phyloP scores from a whole-genome alignment of 1,140 invertebrate genomes.

The Ceratosolen solmsi region DNA sequence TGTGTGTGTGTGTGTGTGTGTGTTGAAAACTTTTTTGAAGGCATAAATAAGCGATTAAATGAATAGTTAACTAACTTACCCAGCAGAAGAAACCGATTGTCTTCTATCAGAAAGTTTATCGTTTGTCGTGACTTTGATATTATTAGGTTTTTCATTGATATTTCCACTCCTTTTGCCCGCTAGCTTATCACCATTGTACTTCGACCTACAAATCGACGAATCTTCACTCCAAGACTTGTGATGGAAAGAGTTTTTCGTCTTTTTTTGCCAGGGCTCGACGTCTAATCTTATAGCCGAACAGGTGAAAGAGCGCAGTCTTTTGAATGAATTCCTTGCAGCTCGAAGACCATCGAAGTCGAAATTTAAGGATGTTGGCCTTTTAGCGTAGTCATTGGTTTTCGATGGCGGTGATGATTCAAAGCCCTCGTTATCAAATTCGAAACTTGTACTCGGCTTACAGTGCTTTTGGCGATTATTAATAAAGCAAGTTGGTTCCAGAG shows the following conservation, averaged over 20 bases:
- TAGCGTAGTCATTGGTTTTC: constrained; percentile 19
- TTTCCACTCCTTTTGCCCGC: constrained; percentile 43
- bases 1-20: too few relatives aligned
- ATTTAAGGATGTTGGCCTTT: constrained; percentile 37
- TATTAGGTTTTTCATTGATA: constrained; percentile 19
- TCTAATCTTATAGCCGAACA: constrained; percentile 40
- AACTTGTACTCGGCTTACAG: background rate
- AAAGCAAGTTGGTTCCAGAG: constrained; percentile 54
- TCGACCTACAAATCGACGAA: constrained; percentile 6
- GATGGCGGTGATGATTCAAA: constrained; percentile 54
- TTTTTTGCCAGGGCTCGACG: constrained; percentile 42
- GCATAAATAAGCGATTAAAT: too few relatives aligned
- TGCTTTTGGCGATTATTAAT: constrained; percentile 38
- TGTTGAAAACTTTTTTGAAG: too few relatives aligned
- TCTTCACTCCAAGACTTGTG: constrained; percentile 65
- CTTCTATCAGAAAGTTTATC: constrained; percentile 16
- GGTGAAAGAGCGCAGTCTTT: constrained; percentile 36
- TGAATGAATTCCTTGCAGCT: constrained; percentile 17
- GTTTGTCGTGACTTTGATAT: background rate
- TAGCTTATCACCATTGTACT: constrained; percentile 14
- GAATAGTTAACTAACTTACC: too few relatives aligned
- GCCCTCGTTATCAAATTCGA: constrained; percentile 51
- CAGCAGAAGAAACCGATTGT: constrained; percentile 42
- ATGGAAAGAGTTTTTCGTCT: constrained; percentile 44
- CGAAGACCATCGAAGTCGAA: constrained; percentile 48